A percentile compares a stretch with the other conserved stretches of the same genome.
These are phyloP conservation scores for Heliconius erato DNA, from an alignment of 2,888 invertebrate species.

Conservation along the genomic window DNA sequence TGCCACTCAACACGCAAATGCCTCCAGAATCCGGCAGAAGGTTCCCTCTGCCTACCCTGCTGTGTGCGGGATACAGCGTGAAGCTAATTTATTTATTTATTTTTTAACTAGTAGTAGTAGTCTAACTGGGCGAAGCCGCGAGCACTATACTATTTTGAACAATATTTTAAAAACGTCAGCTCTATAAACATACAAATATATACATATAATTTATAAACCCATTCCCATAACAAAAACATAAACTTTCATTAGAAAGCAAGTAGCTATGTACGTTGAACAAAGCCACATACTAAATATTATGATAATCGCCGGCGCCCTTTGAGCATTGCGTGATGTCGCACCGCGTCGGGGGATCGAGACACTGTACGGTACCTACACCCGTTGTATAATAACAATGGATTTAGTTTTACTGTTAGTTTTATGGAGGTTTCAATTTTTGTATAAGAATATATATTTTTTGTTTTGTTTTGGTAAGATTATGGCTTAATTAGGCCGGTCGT, in stretches of 20 bases:
- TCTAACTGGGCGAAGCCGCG: neutral
- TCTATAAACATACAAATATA: neutral
- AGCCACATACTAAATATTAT: conserved; percentile 40
- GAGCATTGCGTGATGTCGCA: conserved; percentile 46
- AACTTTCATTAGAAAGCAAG: conserved; percentile 43
- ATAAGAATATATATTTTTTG: neutral
- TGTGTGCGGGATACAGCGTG: no score
- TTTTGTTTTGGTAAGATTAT: neutral
- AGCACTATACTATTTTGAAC: neutral
- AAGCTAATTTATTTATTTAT: no score
- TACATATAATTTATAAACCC: neutral
- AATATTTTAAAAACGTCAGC: neutral
- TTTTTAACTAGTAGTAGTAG: neutral
- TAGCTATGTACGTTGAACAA: neutral
- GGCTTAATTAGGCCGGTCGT: no score
- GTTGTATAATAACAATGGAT: conserved; percentile 19
- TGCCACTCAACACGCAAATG: no score
- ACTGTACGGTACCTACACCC: neutral
- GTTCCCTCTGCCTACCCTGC: no score
- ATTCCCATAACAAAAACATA: conserved; percentile 12
- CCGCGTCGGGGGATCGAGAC: conserved; percentile 38
- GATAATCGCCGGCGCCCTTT: conserved; percentile 45
- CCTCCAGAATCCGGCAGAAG: no score
- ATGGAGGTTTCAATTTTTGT: neutral
- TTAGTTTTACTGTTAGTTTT: conserved; percentile 11